Evolutionary conservation across 1,140 invertebrate genomes (phyloP).

Genomic region (Pseudomyrmex concolor): DNA sequence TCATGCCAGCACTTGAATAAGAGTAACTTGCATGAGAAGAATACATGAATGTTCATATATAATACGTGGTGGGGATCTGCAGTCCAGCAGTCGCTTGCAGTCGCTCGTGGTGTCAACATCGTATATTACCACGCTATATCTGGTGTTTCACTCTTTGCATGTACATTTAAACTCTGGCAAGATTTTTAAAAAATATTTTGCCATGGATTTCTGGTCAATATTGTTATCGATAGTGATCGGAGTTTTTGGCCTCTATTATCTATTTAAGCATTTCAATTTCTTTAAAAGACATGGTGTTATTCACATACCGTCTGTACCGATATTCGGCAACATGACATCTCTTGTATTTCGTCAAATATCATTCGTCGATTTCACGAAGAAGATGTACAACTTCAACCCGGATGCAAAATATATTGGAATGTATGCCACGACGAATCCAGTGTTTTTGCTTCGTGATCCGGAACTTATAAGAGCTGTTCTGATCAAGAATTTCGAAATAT

Average conservation of each 20-base stretch:
- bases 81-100: too few species aligned
- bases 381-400: background rate
- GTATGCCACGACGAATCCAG: constrained; percentile 7
- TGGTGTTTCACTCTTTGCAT: too few species aligned
- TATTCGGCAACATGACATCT: constrained; percentile 64
- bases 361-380: background rate
- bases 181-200: too few species aligned
- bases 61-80: too few species aligned
- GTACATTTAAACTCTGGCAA: too few species aligned
- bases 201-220: too few species aligned
- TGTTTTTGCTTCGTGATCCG: background rate
- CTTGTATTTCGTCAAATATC: background rate
- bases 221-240: background rate
- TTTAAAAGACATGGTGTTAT: constrained; percentile 68
- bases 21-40: too few species aligned
- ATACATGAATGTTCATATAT: too few species aligned
- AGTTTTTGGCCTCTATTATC: constrained; percentile 18
- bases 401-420: constrained; percentile 45
- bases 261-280: constrained; percentile 1
- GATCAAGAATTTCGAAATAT: constrained; percentile 44
- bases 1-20: too few species aligned
- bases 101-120: too few species aligned
- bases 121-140: background rate
- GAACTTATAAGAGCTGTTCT: constrained; percentile 11
- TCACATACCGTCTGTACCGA: constrained; percentile 50